phyloP scores from a whole-genome alignment of 1,140 invertebrate species.

The Drosophila lacertosa region DNA sequence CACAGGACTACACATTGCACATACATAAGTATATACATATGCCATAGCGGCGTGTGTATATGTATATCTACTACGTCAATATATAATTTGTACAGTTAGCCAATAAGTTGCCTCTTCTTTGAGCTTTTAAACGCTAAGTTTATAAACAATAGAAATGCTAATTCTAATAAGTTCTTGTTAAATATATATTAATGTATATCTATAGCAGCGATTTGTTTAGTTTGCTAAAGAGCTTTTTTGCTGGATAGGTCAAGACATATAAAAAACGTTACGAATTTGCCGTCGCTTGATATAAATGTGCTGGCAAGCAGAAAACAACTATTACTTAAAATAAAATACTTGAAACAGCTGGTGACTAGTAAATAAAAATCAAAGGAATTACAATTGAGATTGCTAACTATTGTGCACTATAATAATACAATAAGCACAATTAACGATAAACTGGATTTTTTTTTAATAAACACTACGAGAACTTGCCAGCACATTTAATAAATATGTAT shows the following conservation, averaged over 20 bases:
- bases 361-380: slow-evolving; percentile 4
- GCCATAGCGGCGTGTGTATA: neutral
- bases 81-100: slow-evolving; percentile 72
- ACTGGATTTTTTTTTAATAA: slow-evolving; percentile 3
- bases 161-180: slow-evolving; percentile 20
- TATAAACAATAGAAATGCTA: slow-evolving; percentile 17
- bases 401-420: neutral
- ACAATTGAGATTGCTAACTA: slow-evolving; percentile 13
- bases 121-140: slow-evolving; percentile 43
- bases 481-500: slow-evolving; percentile 32
- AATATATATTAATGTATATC: neutral
- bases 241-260: slow-evolving; percentile 1
- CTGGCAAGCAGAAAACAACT: neutral
- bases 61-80: slow-evolving; percentile 9
- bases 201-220: slow-evolving; percentile 7
- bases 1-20: slow-evolving; percentile 32
- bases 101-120: slow-evolving; percentile 55
- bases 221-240: slow-evolving; percentile 11
- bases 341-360: slow-evolving; percentile 13
- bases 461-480: slow-evolving; percentile 41
- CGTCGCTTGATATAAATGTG: neutral
- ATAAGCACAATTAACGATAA: slow-evolving; percentile 4
- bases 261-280: slow-evolving; percentile 18
- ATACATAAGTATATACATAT: slow-evolving; percentile 15
- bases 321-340: neutral